Evolutionary conservation across 2,888 invertebrate species (phyloP).

Genomic region (Uloborus plumipes): DNA sequence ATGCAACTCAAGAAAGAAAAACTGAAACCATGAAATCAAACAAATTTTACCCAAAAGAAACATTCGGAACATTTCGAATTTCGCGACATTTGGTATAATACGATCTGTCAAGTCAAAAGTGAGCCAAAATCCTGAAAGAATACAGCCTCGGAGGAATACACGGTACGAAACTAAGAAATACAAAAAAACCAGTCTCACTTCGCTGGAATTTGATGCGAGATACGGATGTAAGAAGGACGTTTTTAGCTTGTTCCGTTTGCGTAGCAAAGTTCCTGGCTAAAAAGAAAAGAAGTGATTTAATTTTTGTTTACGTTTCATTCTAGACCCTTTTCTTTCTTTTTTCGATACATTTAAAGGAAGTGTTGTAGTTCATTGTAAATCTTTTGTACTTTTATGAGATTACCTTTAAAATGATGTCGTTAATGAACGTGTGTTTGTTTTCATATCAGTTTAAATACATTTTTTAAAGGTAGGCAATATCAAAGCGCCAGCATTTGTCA

Average conservation of each 20-base stretch:
- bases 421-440: too few species aligned
- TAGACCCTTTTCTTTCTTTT: too few species aligned
- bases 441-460: too few species aligned
- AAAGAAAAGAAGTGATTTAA: slow-evolving; percentile 13
- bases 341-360: too few species aligned
- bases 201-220: slow-evolving; percentile 50
- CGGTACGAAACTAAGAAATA: slow-evolving; percentile 23
- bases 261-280: slow-evolving; percentile 3
- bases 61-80: slow-evolving; percentile 52
- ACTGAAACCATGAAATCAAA: slow-evolving; percentile 1
- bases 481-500: too few species aligned
- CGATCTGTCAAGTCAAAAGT: slow-evolving; percentile 59
- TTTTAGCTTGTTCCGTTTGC: slow-evolving; percentile 25
- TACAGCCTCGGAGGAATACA: slow-evolving; percentile 30
- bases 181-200: slow-evolving; percentile 46
- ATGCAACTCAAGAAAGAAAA: background rate
- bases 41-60: slow-evolving; percentile 51
- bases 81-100: slow-evolving; percentile 56
- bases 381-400: too few species aligned
- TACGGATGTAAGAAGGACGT: slow-evolving; percentile 18
- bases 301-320: background rate
- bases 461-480: too few species aligned
- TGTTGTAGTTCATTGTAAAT: too few species aligned
- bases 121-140: slow-evolving; percentile 45
- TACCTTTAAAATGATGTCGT: too few species aligned